phyloP scores from a whole-genome alignment of 2,888 invertebrate genomes.

The Eilema sororculum region DNA sequence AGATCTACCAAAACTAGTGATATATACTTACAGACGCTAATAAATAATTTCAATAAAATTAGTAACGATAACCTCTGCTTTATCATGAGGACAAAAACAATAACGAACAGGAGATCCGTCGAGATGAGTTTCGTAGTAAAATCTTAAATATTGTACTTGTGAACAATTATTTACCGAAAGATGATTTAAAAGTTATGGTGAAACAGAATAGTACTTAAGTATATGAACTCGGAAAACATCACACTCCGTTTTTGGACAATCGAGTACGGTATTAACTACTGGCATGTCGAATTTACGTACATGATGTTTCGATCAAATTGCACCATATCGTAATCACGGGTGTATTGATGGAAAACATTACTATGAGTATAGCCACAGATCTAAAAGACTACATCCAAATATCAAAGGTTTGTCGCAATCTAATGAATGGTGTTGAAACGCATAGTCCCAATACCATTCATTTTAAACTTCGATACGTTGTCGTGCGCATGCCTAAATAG shows the following conservation, averaged over 20 bases:
- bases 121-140: slow-evolving; percentile 22
- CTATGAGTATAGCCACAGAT: background rate
- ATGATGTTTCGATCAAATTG: too few species aligned
- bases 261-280: too few species aligned
- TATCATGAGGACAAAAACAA: slow-evolving; percentile 34
- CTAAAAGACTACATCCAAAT: background rate
- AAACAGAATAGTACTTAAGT: too few species aligned
- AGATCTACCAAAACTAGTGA: slow-evolving; percentile 10
- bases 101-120: slow-evolving; percentile 33
- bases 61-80: slow-evolving; percentile 44
- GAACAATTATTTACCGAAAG: too few species aligned
- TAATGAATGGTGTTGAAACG: background rate
- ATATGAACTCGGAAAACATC: too few species aligned
- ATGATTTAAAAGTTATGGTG: too few species aligned
- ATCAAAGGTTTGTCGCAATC: background rate
- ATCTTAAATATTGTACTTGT: background rate
- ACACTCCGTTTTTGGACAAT: too few species aligned
- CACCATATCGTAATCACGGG: too few species aligned
- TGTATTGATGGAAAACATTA: background rate
- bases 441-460: background rate
- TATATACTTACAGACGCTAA: slow-evolving; percentile 22
- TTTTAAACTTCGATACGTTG: background rate
- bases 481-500: background rate
- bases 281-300: too few species aligned
- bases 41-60: slow-evolving; percentile 43